Percentiles rank a stretch among this genome's conserved stretches.
These are phyloP conservation scores for Drosophila mayaguana DNA, from an alignment of 2,888 invertebrate species.

Conservation along the genomic window DNA sequence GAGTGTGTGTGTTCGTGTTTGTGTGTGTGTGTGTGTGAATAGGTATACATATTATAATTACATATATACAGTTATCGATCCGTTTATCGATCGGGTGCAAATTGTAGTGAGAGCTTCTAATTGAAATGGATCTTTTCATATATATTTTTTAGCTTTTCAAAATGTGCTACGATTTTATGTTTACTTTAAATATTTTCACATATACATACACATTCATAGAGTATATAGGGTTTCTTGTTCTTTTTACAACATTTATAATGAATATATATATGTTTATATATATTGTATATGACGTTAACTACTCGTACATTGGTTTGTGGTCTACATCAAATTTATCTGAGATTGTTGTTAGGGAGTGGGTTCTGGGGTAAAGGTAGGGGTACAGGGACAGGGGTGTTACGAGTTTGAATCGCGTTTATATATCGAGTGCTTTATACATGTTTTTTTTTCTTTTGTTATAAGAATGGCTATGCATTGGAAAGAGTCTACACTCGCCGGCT, in stretches of 20 bases:
- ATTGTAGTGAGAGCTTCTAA: constrained; percentile 37
- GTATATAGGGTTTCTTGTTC: constrained; percentile 25
- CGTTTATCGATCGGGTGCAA: constrained; percentile 31
- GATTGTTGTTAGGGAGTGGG: constrained; percentile 1
- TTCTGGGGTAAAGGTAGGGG: background rate
- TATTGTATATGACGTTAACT: constrained; percentile 47
- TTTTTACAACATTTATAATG: constrained; percentile 71
- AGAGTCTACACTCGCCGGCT: constrained; percentile 40
- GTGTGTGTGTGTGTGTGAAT: constrained; percentile 17
- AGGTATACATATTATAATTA: constrained; percentile 55
- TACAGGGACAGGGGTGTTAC: background rate
- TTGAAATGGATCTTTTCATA: constrained; percentile 17
- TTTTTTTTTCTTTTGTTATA: background rate
- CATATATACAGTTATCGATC: constrained; percentile 64
- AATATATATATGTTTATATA: constrained; percentile 35
- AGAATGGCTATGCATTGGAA: constrained; percentile 32
- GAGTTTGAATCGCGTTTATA: background rate
- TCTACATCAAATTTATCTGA: constrained; percentile 32
- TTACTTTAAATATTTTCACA: constrained; percentile 17
- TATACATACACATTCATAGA: constrained; percentile 24
- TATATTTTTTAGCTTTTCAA: constrained; percentile 19
- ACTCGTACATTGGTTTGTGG: constrained; percentile 44
- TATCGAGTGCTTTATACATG: constrained; percentile 19
- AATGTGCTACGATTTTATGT: constrained; percentile 37
- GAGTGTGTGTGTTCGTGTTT: background rate